Evolutionary conservation across 2,888 invertebrate genomes (phyloP), one percentile per base, ranked within the genome.

Genomic region (Zelleria hepariella): DNA sequence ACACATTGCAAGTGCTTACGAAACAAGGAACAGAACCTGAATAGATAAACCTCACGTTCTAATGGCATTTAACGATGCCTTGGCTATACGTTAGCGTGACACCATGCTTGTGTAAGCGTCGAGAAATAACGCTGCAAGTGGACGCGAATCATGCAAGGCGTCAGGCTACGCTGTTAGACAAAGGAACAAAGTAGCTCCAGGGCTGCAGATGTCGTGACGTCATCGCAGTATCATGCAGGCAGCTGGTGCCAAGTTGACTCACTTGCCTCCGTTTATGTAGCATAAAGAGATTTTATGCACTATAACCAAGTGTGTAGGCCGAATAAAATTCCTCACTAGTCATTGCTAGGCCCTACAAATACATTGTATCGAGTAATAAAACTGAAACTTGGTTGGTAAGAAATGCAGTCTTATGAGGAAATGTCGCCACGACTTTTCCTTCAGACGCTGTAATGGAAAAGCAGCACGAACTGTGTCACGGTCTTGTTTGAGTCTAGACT

Each of bases 381-480:
- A n/a, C n/a, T n/a, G n/a, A 42, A 42, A 15, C 32, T 15, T 42
- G 15, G 32, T 42, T 42, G 1, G 5, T 5, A 10, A 32, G 32
- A 32, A 32, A 32, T 32, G 32, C 32, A 32, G 32, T 32, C 10
- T 51, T 7, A 51, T 51, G 2, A 42, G 10, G 42, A 10, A 42
- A 42, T 42, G n/a, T 42, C 42, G n/a, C 42, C 42, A n/a, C 42
- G 42, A 55, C 18, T 2, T 15, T 24, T 15, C 54, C 48, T 55
- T 49, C 48, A 49, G 55, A 55, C 55, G 48, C 42, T 48, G 52
- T 24, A 77, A 76, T 77, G 70, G 80, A 83, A 83, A 85, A 80
- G 78, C 70, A 78, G 74, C 74, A 75, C 71, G 71, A 81, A 78
- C 74, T 77, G 70, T 82, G 84, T 82, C 79, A 82, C 78, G 84